These are phyloP conservation scores for Luperina nickerlii DNA, from an alignment of 2,888 invertebrate genomes.

Conservation along the genomic window DNA sequence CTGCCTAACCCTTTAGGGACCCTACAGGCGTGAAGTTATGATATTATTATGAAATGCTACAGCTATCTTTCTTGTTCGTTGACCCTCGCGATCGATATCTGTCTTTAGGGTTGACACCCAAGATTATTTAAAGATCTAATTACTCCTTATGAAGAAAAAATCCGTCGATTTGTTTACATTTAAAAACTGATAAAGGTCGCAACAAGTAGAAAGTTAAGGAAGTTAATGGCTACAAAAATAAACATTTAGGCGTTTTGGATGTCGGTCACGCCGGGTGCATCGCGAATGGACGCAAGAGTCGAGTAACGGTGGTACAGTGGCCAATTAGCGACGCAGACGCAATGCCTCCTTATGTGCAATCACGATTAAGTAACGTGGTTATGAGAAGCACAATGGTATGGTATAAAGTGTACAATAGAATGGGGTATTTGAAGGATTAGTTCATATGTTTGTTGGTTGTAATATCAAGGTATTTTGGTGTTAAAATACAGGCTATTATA, in stretches of 20 bases:
- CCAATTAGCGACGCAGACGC: conserved; percentile 71
- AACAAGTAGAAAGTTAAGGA: conserved; percentile 69
- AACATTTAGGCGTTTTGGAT: conserved; percentile 68
- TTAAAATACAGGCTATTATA: conserved; percentile 3
- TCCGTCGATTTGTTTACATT: conserved; percentile 39
- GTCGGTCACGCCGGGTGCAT: conserved; percentile 70
- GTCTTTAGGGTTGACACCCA: neutral
- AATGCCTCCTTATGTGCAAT: conserved; percentile 28
- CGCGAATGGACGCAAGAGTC: conserved; percentile 36
- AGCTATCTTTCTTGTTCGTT: neutral
- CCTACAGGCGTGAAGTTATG: too few relatives aligned
- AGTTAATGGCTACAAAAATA: conserved; percentile 72
- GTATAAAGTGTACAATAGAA: conserved; percentile 43
- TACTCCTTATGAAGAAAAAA: neutral
- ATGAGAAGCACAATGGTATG: conserved; percentile 36
- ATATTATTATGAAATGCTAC: neutral
- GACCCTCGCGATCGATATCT: conserved; percentile 6
- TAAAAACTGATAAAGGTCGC: conserved; percentile 45
- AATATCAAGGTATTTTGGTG: conserved; percentile 19
- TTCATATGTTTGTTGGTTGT: conserved; percentile 26
- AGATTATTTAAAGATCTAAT: conserved; percentile 16
- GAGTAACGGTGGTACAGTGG: conserved; percentile 70
- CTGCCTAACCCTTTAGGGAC: too few relatives aligned
- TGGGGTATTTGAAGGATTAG: conserved; percentile 15
- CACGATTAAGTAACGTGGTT: conserved; percentile 52